phyloP scores from a whole-genome alignment of 2,888 invertebrate genomes.

The Pristionchus entomophagus region DNA sequence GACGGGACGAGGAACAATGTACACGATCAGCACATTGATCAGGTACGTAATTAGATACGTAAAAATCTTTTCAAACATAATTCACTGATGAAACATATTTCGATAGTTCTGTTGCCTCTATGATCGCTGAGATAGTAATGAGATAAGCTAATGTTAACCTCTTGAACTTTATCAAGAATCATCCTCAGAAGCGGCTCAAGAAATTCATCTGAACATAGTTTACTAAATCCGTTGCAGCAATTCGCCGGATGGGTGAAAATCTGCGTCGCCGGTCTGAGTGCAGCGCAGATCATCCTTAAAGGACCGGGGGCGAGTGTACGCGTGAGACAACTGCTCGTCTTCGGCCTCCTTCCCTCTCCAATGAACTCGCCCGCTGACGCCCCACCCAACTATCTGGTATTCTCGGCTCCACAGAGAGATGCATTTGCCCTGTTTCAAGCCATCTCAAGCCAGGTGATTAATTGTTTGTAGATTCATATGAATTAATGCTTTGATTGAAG shows the following conservation, averaged over 20 bases:
- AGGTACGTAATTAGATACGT: neutral
- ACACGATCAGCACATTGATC: slow-evolving; percentile 40
- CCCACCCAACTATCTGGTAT: slow-evolving; percentile 77
- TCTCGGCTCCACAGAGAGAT: slow-evolving; percentile 77
- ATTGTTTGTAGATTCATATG: too few species aligned
- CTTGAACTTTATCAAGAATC: too few species aligned
- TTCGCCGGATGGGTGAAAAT: slow-evolving; percentile 89
- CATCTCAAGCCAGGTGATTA: slow-evolving; percentile 87
- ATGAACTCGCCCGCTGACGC: neutral
- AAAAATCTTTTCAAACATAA: too few species aligned
- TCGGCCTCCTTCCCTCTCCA: slow-evolving; percentile 53
- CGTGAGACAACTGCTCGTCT: slow-evolving; percentile 54
- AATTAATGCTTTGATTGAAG: slow-evolving; percentile 66
- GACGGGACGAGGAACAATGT: slow-evolving; percentile 29
- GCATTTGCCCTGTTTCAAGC: slow-evolving; percentile 84
- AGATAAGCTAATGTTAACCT: too few species aligned
- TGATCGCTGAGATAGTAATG: too few species aligned
- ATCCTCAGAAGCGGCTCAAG: too few species aligned
- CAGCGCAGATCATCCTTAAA: slow-evolving; percentile 87
- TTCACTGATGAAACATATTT: too few species aligned
- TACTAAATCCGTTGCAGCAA: too few species aligned
- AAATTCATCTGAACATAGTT: too few species aligned
- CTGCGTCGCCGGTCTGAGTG: slow-evolving; percentile 61
- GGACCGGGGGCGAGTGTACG: slow-evolving; percentile 76
- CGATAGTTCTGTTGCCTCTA: too few species aligned